These are phyloP conservation scores for Trichomalopsis sarcophagae DNA, from an alignment of 1,140 invertebrate genomes.

Conservation along the genomic window DNA sequence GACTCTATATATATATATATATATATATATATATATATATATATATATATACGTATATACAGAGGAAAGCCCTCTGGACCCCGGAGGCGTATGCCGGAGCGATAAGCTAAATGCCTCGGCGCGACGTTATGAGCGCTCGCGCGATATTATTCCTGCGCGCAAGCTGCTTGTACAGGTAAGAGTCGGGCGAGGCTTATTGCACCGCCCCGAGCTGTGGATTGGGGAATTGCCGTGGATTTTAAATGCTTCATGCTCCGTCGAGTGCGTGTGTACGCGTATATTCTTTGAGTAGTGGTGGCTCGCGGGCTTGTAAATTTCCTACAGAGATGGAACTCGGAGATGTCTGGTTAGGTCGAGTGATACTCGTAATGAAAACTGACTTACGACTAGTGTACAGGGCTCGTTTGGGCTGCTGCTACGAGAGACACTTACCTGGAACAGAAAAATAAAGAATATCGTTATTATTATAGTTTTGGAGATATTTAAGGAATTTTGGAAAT, in stretches of 20 bases:
- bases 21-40: no score
- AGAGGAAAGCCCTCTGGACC: conserved; percentile 42
- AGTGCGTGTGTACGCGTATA: not conserved
- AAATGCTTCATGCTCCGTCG: not conserved
- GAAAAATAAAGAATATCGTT: not conserved
- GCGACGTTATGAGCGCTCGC: not conserved
- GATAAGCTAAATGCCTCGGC: conserved; percentile 61
- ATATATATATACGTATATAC: no score
- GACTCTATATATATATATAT: no score
- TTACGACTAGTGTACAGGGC: not conserved
- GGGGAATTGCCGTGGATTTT: not conserved
- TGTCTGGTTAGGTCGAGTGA: not conserved
- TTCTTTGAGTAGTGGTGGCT: no score
- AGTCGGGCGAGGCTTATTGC: not conserved
- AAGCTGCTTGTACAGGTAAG: not conserved
- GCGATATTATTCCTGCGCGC: not conserved
- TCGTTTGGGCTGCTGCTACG: not conserved
- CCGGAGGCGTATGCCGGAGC: conserved; percentile 58
- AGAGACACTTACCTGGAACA: conserved; percentile 24
- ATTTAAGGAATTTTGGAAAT: not conserved
- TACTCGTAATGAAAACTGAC: not conserved
- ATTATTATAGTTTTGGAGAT: not conserved
- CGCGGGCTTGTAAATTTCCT: not conserved
- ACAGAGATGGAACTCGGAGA: not conserved
- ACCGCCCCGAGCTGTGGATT: not conserved